phyloP scores from a whole-genome alignment of 2,888 invertebrate species.

The Agrilus mali region DNA sequence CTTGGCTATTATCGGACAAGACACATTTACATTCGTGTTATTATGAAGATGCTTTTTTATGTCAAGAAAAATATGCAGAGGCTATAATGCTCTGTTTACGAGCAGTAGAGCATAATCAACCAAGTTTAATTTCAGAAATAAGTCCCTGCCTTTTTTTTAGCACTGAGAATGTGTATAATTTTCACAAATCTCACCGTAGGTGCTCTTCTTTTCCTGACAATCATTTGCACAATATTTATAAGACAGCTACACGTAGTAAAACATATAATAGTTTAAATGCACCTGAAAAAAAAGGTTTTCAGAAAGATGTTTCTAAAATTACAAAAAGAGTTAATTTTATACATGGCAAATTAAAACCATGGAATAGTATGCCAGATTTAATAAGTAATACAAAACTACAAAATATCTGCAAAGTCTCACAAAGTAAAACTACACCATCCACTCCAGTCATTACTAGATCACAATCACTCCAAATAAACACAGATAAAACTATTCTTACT shows the following conservation, averaged over 20 bases:
- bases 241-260: constrained; percentile 8
- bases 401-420: constrained; percentile 14
- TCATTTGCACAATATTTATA: constrained; percentile 21
- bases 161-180: constrained; percentile 23
- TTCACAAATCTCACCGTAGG: constrained; percentile 38
- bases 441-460: constrained; percentile 23
- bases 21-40: constrained; percentile 47
- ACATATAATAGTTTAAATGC: constrained; percentile 7
- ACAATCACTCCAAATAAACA: not conserved
- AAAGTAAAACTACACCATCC: constrained; percentile 28
- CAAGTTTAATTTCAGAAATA: constrained; percentile 47
- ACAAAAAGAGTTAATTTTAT: constrained; percentile 5
- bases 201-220: constrained; percentile 44
- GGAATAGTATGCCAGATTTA: constrained; percentile 34
- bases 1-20: constrained; percentile 48
- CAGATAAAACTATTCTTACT: not conserved
- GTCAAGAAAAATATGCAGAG: constrained; percentile 45
- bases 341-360: constrained; percentile 29
- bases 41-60: constrained; percentile 43
- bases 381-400: constrained; percentile 16
- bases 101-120: constrained; percentile 50
- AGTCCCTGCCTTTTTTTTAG: constrained; percentile 39
- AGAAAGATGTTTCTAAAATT: constrained; percentile 1
- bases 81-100: constrained; percentile 48
- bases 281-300: constrained; percentile 3